A percentile compares a stretch with the other conserved stretches of the same genome.
phyloP scores from a whole-genome alignment of 2,113 vertebrate genomes.

The Plecturocebus donacophilus region DNA sequence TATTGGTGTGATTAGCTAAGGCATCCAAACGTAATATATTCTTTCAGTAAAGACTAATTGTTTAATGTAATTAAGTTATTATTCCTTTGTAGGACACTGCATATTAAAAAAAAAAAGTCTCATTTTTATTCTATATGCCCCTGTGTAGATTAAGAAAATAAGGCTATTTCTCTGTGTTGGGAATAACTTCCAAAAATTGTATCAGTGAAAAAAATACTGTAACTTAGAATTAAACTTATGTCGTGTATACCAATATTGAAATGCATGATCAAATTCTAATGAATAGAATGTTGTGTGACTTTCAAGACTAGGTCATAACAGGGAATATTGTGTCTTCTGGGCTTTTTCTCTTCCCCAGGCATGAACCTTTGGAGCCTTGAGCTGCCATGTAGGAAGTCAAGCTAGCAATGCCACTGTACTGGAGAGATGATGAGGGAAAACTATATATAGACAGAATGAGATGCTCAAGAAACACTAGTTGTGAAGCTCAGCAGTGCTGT shows the following conservation, averaged over 20 bases:
- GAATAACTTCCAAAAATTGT: neutral
- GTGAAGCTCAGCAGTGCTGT: neutral
- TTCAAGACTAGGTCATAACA: neutral
- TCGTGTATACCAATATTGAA: neutral
- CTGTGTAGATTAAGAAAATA: neutral
- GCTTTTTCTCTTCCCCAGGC: neutral
- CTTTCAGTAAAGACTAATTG: constrained; percentile 12
- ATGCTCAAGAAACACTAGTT: neutral
- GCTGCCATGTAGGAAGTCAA: neutral
- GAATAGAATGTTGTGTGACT: neutral
- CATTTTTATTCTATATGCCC: neutral
- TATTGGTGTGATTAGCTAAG: neutral
- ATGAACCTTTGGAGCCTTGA: neutral
- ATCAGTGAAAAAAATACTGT: neutral
- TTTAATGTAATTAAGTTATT: neutral
- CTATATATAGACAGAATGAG: neutral
- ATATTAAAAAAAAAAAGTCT: constrained; percentile 15
- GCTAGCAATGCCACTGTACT: neutral
- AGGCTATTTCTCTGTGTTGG: neutral
- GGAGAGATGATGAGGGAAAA: neutral
- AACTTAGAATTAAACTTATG: neutral
- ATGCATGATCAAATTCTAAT: neutral
- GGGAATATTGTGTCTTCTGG: neutral
- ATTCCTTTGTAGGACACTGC: neutral
- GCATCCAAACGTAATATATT: neutral